Conservation (phyloP, 2,113 vertebrate genomes). For the Xiphophorus maculatus region DNA sequence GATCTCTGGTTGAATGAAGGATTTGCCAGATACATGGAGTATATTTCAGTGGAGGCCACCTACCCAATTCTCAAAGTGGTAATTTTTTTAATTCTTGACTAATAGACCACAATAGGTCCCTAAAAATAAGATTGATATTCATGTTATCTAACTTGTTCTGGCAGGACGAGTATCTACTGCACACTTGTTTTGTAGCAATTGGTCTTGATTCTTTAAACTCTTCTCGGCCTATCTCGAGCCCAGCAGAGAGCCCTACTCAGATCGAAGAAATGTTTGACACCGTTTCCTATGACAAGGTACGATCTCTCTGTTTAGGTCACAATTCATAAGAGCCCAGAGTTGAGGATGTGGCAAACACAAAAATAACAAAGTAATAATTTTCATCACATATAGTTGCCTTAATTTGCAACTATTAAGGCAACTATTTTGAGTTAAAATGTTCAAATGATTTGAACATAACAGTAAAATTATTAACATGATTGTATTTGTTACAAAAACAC, state of each 20-base stretch:
- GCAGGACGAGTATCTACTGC: slow-evolving; percentile 80
- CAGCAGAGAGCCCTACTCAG: slow-evolving; percentile 81
- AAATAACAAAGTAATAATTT: background rate
- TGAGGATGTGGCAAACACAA: background rate
- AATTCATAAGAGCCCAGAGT: background rate
- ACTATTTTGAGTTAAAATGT: too few species aligned
- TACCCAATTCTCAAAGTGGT: slow-evolving; percentile 77
- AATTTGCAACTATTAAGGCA: too few species aligned
- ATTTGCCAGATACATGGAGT: slow-evolving; percentile 81
- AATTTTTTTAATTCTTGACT: slow-evolving; percentile 17
- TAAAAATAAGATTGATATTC: background rate
- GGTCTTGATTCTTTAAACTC: slow-evolving; percentile 81
- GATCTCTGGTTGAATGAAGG: slow-evolving; percentile 81
- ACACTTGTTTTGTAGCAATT: slow-evolving; percentile 78
- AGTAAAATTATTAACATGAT: background rate
- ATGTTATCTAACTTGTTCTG: slow-evolving; percentile 27
- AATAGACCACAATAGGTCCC: background rate
- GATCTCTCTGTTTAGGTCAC: background rate
- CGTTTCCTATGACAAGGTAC: slow-evolving; percentile 83
- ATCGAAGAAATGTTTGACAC: slow-evolving; percentile 85
- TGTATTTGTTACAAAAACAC: background rate
- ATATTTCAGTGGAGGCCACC: slow-evolving; percentile 75
- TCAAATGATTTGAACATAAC: background rate
- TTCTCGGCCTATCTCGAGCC: slow-evolving; percentile 79
- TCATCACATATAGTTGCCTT: too few species aligned